phyloP scores from a whole-genome alignment of 1,140 invertebrate species.

The Scaptomyza pallida region DNA sequence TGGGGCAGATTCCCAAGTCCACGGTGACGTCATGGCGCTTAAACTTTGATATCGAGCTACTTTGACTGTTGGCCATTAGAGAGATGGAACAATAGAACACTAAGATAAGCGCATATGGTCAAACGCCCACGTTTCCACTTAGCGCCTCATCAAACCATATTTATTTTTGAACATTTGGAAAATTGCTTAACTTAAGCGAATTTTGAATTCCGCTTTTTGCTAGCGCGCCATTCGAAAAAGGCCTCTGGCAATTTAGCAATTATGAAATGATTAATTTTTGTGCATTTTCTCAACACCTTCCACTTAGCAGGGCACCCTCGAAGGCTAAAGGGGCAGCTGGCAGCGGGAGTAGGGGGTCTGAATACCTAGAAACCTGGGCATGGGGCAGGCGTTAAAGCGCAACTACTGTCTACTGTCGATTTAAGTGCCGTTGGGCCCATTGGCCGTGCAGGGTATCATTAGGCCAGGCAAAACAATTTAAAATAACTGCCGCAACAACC shows the following conservation, averaged over 20 bases:
- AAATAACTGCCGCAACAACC: conserved; percentile 81
- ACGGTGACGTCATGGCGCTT: conserved; percentile 16
- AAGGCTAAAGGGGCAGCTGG: neutral
- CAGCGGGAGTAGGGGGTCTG: no score
- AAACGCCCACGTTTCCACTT: conserved; percentile 36
- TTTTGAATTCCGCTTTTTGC: neutral
- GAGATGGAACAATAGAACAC: neutral
- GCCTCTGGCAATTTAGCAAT: conserved; percentile 74
- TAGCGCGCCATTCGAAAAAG: conserved; percentile 34
- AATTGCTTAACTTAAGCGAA: conserved; percentile 47
- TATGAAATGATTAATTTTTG: conserved; percentile 82
- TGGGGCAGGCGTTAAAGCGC: conserved; percentile 68
- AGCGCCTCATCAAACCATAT: conserved; percentile 54
- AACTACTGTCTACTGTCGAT: conserved; percentile 81
- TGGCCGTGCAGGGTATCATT: conserved; percentile 73
- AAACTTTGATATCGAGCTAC: conserved; percentile 1
- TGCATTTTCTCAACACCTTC: conserved; percentile 81
- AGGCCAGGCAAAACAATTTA: conserved; percentile 79
- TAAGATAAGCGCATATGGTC: neutral
- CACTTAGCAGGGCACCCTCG: conserved; percentile 59
- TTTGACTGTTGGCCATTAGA: neutral
- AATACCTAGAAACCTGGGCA: conserved; percentile 35
- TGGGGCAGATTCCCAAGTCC: conserved; percentile 14
- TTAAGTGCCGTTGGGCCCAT: conserved; percentile 69
- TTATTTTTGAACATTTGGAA: conserved; percentile 41